Evolutionary conservation across 2,888 invertebrate genomes (phyloP), one percentile per base, ranked within the genome.

Genomic region (Tetragonula carbonaria): DNA sequence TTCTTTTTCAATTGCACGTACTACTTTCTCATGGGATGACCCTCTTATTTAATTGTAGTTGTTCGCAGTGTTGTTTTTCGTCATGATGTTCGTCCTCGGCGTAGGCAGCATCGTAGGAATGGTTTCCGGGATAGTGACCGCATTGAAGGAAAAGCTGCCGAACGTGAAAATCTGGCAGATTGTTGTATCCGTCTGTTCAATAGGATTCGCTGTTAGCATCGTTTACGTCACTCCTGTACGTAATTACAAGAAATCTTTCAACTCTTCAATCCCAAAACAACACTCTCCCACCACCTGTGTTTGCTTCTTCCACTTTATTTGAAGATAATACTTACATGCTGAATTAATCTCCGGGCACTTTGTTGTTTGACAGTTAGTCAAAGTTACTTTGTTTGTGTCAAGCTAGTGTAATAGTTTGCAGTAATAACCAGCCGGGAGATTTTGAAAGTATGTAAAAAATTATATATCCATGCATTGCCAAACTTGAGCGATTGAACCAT

Each of bases 41-140:
- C 33, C 38, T 51, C 55, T 16, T 16, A 14, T 51, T 2, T 73
- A 21, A 45, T 59, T 57, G 2, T 97, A 95, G 95, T 87, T 95
- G 14, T 96, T 96, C 90, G 93, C 95, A 0, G 94, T 95, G 3
- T 88, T 95, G 16, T 96, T 96, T 89, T 96, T 96, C 92, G 90
- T 95, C 38, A 96, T 96, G 96, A 91, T 96, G 74, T 95, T 94
- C 91, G 95, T 95, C 4, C 91, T 96, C 80, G 96, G 95, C 21
- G 94, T 95, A 21, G 96, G 96, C 45, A 95, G 95, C 75, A 95
- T 95, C 4, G 94, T 95, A 0, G 95, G 95, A 5, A 92, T 95
- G 76, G 93, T 94, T 0, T 94, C 95, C 28, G 94, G 94, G 1
- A 92, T 95, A 28, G 93, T 95, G 68, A 94, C 94, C 3, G 93